Base-by-base conservation (phyloP, 2,888 invertebrate species). In the Timandra comae region DNA sequence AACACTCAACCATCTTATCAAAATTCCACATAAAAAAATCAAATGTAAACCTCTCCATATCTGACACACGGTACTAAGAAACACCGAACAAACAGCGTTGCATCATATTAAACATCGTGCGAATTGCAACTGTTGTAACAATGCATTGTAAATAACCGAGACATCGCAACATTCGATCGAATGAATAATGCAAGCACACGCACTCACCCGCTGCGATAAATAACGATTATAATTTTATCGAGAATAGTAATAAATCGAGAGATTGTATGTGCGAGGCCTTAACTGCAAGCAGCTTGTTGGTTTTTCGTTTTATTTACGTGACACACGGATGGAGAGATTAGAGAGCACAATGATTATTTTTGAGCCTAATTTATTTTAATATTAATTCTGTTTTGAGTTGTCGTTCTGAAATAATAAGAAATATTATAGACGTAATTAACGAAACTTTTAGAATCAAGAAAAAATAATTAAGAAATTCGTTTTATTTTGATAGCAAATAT, bases 191-290 rank as follows among this genome's bases (percentile, higher is more conserved):
- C 77, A 80, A 55, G 61, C 63, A 69, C 74, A 73, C 75, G 76
- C 58, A 62, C 52, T 49, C 42, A 49, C 41, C 48, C 44, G 46
- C 43, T 33, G 59, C 70, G 67, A 77, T 81, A 80, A 80, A 80
- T 80, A 75, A 79, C 77, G 75, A 77, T 80, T 80, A 79, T 80
- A 77, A 80, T 81, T 79, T 80, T 79, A 78, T 80, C 76, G 72
- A 55, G 67, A 64, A 68, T 62, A 62, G 60, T 65, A 70, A 80
- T 80, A 80, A 75, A 79, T 79, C 67, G 62, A 57, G 52, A 59
- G 63, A 70, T 72, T 61, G 70, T 65, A 64, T 67, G 66, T 61
- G 40, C 46, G 25, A 32, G n/a, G 43, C 35, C 33, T 36, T 33
- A 38, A 48, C 48, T 39, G 49, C 16, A 16, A 3, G 16, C 16